phyloP scores from a whole-genome alignment of 2,888 invertebrate species.

The Blastobasis lacticolella region DNA sequence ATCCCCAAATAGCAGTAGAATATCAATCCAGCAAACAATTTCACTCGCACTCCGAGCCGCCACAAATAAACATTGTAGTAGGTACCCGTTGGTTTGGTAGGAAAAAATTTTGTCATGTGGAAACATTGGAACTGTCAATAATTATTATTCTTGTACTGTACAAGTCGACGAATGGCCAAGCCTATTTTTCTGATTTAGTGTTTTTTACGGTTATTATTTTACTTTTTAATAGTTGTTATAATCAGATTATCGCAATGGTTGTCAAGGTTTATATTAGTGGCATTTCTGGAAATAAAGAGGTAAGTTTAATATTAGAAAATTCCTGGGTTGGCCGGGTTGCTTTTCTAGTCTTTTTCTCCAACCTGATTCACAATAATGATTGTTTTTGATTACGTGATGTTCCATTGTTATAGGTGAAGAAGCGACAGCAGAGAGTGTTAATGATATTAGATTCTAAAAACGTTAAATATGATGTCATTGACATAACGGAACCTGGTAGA shows the following conservation, averaged over 20 bases:
- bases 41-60: too few relatives aligned
- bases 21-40: too few relatives aligned
- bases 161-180: slow-evolving; percentile 66
- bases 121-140: slow-evolving; percentile 33
- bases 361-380: slow-evolving; percentile 52
- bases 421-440: slow-evolving; percentile 93
- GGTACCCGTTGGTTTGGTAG: not conserved
- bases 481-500: slow-evolving; percentile 95
- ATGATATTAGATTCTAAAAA: slow-evolving; percentile 95
- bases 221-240: slow-evolving; percentile 34
- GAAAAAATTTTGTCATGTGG: slow-evolving; percentile 11
- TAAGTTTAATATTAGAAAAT: slow-evolving; percentile 73
- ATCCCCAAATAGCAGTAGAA: too few relatives aligned
- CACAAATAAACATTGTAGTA: too few relatives aligned
- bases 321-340: slow-evolving; percentile 49
- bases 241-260: slow-evolving; percentile 78
- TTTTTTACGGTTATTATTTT: slow-evolving; percentile 41
- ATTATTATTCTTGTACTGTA: slow-evolving; percentile 48
- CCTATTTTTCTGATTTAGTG: slow-evolving; percentile 59
- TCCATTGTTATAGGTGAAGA: slow-evolving; percentile 85
- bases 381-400: slow-evolving; percentile 55
- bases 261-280: slow-evolving; percentile 94
- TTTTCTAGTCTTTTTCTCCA: slow-evolving; percentile 44
- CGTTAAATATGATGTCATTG: slow-evolving; percentile 91
- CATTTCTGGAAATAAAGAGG: slow-evolving; percentile 96